Evolutionary conservation across 1,140 invertebrate genomes (phyloP), one percentile per base, ranked within the genome.

Genomic region (Bombus balteatus): DNA sequence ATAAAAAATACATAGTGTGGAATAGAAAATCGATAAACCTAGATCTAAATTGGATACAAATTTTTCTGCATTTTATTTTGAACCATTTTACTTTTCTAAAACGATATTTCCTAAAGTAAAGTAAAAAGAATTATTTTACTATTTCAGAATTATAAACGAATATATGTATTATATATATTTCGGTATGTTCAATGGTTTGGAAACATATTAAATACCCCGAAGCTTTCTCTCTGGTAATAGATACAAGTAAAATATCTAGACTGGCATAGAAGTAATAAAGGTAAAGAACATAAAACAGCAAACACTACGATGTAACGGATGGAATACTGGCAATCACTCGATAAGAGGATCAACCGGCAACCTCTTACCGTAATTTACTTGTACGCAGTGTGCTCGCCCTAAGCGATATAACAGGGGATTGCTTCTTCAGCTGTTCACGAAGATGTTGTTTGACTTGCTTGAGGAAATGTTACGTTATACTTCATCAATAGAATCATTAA

Each of bases 361-460:
- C 18, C 41, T 74, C 41, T 47, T 47, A 32, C 41, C 18, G 72
- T 74, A 43, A 74, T 74, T 74, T 74, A 74, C 41, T 74, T 43
- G 39, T 72, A 72, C 70, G 70, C 41, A 47, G n/a, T 15, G 25
- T 73, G n/a, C n/a, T 74, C 39, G 10, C 41, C 39, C 15, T 74
- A 72, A 41, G 25, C 12, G 28, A 72, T 41, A 37, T 72, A 47
- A 12, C 41, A 47, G 3, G 18, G 3, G 41, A 74, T 47, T 47
- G n/a, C 72, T 43, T 32, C 41, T 73, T 73, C 34, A 25, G 18
- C 22, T 70, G 66, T 70, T 70, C 68, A 37, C 37, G 10, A 39
- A 39, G 68, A 71, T 71, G 37, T 70, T 39, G 12, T 37, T 71
- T 71, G 37, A 39, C 37, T 71, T 28, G 59, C 59, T n/a, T n/a